A percentile compares a stretch with the other conserved stretches of the same genome.
phyloP scores from a whole-genome alignment of 2,113 vertebrate genomes.

The Sterna hirundo region DNA sequence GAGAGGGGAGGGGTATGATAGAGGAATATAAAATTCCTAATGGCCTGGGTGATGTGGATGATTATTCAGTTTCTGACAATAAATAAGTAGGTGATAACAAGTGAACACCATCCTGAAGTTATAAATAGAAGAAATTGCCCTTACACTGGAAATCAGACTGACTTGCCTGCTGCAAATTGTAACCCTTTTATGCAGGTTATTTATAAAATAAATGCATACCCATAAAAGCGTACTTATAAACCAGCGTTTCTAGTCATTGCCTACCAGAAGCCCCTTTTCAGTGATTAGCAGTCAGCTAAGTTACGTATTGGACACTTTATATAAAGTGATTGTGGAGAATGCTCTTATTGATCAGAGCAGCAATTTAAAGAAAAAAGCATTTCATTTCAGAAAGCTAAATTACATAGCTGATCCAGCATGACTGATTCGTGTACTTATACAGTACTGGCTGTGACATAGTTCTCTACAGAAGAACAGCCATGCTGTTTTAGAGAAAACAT shows the following conservation, averaged over 20 bases:
- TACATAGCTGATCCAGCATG: not conserved
- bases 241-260: not conserved
- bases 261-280: not conserved
- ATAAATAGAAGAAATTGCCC: not conserved
- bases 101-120: not conserved
- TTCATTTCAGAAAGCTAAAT: not conserved
- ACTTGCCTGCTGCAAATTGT: not conserved
- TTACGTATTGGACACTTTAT: not conserved
- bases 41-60: not conserved
- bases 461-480: not conserved
- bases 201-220: not conserved
- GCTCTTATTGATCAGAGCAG: not conserved
- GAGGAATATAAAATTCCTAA: not conserved
- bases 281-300: not conserved
- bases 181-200: not conserved
- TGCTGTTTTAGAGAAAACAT: not conserved
- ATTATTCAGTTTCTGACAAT: not conserved
- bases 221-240: not conserved
- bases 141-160: not conserved
- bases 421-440: not conserved
- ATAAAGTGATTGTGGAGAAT: not conserved
- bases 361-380: not conserved
- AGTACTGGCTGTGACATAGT: not conserved
- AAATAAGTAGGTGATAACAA: not conserved
- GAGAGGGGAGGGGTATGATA: not conserved